These are phyloP conservation scores for Papilio polyxenes DNA, from an alignment of 1,140 invertebrate species.

Conservation along the genomic window DNA sequence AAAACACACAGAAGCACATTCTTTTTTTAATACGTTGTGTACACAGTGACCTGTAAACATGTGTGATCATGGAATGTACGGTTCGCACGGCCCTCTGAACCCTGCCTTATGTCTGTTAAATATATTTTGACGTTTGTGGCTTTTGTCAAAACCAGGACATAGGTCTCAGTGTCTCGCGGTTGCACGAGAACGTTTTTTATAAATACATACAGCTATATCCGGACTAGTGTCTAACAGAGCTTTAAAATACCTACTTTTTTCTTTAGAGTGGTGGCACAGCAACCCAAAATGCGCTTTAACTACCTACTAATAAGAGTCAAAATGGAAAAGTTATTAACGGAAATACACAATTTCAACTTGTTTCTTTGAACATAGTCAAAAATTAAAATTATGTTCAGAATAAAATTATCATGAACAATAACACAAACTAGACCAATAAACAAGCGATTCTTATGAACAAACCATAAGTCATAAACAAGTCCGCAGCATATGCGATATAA, in stretches of 20 bases:
- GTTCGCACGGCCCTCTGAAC: constrained; percentile 16
- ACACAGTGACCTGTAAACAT: constrained; percentile 19
- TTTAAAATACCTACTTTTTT: not conserved
- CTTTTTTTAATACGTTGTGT: constrained; percentile 10
- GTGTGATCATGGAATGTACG: constrained; percentile 11
- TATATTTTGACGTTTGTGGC: constrained; percentile 15
- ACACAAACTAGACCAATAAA: not conserved
- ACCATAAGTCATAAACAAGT: not conserved
- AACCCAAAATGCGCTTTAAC: not conserved
- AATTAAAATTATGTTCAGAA: not conserved
- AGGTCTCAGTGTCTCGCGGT: not conserved
- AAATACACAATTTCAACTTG: no score
- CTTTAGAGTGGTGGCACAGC: not conserved
- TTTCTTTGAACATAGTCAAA: no score
- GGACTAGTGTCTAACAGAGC: not conserved
- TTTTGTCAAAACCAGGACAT: constrained; percentile 1
- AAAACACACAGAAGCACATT: not conserved
- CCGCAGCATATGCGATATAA: not conserved
- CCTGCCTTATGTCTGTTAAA: not conserved
- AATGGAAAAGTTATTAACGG: no score
- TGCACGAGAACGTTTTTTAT: not conserved
- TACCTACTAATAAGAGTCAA: no score
- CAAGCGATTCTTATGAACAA: not conserved
- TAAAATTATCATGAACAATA: not conserved
- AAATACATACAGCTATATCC: constrained; percentile 1